These are phyloP conservation scores for Lepidothrix coronata DNA, from an alignment of 2,113 vertebrate genomes.

Conservation along the genomic window DNA sequence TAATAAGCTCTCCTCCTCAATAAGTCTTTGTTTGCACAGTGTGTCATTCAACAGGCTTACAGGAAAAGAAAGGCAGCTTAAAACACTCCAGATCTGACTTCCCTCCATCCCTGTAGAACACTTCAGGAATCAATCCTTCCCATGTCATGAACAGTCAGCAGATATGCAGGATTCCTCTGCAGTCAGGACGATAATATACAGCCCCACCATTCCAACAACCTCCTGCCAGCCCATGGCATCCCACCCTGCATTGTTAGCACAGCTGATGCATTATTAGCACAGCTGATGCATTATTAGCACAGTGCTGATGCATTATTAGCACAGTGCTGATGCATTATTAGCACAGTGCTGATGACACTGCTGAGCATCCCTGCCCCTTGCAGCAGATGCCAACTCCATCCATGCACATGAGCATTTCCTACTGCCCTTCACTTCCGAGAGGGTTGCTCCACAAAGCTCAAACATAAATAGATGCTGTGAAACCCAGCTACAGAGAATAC, in stretches of 20 bases:
- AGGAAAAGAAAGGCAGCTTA: not conserved
- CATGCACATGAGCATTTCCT: not conserved
- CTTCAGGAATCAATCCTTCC: not conserved
- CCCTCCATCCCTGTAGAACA: not conserved
- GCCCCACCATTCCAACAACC: not conserved
- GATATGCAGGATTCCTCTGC: not conserved
- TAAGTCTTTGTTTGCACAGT: not conserved
- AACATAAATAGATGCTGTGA: not conserved
- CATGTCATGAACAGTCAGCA: not conserved
- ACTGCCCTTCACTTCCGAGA: not conserved
- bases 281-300: not conserved
- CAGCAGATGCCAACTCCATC: not conserved
- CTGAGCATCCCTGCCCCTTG: not conserved
- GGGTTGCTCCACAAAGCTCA: not conserved
- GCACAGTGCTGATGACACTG: not conserved
- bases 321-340: too few species aligned
- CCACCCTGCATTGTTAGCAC: not conserved
- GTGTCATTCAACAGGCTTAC: not conserved
- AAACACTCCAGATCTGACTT: not conserved
- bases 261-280: not conserved
- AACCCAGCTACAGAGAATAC: not conserved
- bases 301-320: too few species aligned
- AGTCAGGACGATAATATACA: not conserved
- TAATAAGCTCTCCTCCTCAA: not conserved
- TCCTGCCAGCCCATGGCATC: not conserved